Base-by-base conservation (phyloP, 2,888 invertebrate genomes). In the Acronicta aceris region DNA sequence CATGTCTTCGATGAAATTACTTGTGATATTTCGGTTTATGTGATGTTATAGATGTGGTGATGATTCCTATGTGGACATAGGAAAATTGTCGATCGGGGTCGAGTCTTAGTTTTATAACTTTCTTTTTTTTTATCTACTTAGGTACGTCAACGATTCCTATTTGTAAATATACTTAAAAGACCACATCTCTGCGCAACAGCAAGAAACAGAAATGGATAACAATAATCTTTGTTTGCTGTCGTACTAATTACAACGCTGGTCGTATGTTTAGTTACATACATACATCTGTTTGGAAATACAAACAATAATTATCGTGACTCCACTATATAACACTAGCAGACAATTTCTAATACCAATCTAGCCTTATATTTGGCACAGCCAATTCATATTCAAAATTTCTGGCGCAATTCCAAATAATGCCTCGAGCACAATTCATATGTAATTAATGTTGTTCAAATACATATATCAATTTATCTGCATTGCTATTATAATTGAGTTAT, bases 351-450 rank as follows among this genome's bases (percentile, higher is more conserved):
- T 55, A 60, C n/a, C n/a, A n/a, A n/a, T 55, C 36, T 65, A 55
- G 66, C 45, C 5, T 59, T 56, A 66, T 55, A 63, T 72, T 72
- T 42, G 58, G 66, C 63, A 51, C 13, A 41, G 25, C 33, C 21
- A 48, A 52, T 67, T 56, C 47, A 66, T 71, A 66, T 71, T 63
- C 45, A 48, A 17, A 16, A 59, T 21, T 59, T 56, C 59, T 76
- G 76, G 66, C 55, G 10, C 10, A 6, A 12, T 13, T 56, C 55
- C 73, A 67, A 43, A 50, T 30, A 49, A 15, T 33, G 56, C 21
- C 51, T 45, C 46, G 10, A 60, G 49, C 41, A 50, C 17, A 25
- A 59, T 61, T 42, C 27, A 52, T 8, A 41, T 33, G 48, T 52
- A 61, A 58, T 49, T 58, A 43, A 45, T 55, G 25, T 30, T 53